Conservation (phyloP, 2,113 vertebrate genomes). For the Lasiurus cinereus region DNA sequence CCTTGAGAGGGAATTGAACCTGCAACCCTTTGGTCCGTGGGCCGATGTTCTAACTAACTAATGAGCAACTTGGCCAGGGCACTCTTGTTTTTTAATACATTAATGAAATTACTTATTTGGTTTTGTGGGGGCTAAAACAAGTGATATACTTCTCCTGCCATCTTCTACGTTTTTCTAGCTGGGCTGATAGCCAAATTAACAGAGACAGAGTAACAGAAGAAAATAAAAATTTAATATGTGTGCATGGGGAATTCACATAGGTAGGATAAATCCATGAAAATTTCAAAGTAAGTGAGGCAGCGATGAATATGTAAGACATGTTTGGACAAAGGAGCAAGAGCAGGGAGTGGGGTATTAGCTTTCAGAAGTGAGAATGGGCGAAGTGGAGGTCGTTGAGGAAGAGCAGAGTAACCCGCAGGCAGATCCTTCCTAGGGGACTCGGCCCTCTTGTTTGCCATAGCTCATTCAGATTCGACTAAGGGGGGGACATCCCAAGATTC, state of each 20-base stretch:
- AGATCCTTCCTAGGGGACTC: neutral
- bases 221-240: neutral
- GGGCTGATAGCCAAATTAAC: neutral
- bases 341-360: neutral
- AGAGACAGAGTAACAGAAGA: neutral
- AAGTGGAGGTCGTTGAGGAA: neutral
- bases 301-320: neutral
- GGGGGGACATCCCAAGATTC: neutral
- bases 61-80: too few species aligned
- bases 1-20: too few species aligned
- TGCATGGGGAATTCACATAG: neutral
- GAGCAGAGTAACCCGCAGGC: neutral
- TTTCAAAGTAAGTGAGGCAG: neutral
- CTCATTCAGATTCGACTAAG: neutral
- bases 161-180: neutral
- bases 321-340: neutral
- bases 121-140: neutral
- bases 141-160: neutral
- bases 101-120: neutral
- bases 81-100: neutral
- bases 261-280: neutral
- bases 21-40: too few species aligned
- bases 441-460: neutral
- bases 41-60: too few species aligned
- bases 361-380: neutral